Conservation (phyloP, 2,797 vertebrate genomes). For the Enteromius argenteus region DNA sequence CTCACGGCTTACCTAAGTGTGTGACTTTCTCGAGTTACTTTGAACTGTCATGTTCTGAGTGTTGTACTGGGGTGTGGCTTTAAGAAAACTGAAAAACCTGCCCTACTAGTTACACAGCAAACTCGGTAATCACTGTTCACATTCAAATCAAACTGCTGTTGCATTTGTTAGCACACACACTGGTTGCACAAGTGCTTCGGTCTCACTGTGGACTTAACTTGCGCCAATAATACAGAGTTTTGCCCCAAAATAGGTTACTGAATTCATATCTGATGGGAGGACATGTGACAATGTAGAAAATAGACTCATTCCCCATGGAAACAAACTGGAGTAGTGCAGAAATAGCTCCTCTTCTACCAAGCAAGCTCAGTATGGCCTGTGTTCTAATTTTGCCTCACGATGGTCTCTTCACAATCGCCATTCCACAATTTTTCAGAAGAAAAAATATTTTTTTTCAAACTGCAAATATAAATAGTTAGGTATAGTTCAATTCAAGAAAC, state of each 20-base stretch:
- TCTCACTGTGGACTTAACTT: not conserved
- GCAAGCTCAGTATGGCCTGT: conserved; percentile 51
- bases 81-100: conserved; percentile 29
- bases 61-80: conserved; percentile 46
- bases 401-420: conserved; percentile 15
- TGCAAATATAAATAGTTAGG: not conserved
- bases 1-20: conserved; percentile 28
- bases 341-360: conserved; percentile 61
- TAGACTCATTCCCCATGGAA: conserved; percentile 59
- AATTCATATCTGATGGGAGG: conserved; percentile 60
- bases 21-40: conserved; percentile 57
- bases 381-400: conserved; percentile 52
- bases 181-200: not conserved
- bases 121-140: conserved; percentile 8
- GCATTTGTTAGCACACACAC: conserved; percentile 6
- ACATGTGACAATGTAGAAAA: conserved; percentile 63
- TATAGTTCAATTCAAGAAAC: not conserved
- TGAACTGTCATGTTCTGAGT: conserved; percentile 14
- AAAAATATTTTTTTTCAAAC: not conserved
- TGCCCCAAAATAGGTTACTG: conserved; percentile 62
- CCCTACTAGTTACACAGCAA: conserved; percentile 33
- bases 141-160: conserved; percentile 13
- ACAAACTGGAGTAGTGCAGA: conserved; percentile 58
- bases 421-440: not conserved
- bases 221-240: conserved; percentile 30